Evolutionary conservation across 2,888 invertebrate species (phyloP).

Genomic region (Drosophila nr. fundita): DNA sequence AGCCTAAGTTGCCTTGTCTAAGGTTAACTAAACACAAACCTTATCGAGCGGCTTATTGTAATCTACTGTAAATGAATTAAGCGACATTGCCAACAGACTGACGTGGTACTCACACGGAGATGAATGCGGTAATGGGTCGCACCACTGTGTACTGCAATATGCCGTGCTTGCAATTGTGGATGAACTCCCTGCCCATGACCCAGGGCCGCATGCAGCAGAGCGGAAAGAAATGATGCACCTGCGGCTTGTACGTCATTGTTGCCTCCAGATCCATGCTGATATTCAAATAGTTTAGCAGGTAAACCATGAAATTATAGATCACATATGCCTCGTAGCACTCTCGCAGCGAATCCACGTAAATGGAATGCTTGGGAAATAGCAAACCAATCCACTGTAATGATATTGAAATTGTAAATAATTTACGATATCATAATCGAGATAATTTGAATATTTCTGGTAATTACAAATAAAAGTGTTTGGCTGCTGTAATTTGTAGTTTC

Average conservation of each 20-base stretch:
- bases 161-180: slow-evolving; percentile 98
- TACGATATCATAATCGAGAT: neutral
- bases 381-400: slow-evolving; percentile 87
- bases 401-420: neutral
- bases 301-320: slow-evolving; percentile 99
- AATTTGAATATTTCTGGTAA: neutral
- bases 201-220: slow-evolving; percentile 96
- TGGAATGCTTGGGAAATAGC: slow-evolving; percentile 93
- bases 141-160: slow-evolving; percentile 97
- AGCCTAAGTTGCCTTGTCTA: neutral
- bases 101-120: slow-evolving; percentile 91
- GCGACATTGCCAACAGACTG: neutral
- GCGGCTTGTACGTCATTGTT: slow-evolving; percentile 91
- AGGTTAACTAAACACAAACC: neutral
- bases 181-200: slow-evolving; percentile 96
- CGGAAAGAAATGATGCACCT: slow-evolving; percentile 94
- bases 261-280: slow-evolving; percentile 94
- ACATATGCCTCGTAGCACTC: slow-evolving; percentile 99
- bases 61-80: neutral
- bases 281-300: slow-evolving; percentile 95
- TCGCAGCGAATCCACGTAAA: slow-evolving; percentile 96
- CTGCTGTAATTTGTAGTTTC: neutral
- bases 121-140: slow-evolving; percentile 94
- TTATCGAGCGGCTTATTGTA: neutral
- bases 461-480: neutral